Conservation (phyloP, 2,113 vertebrate species). For the Labeo rohita region DNA sequence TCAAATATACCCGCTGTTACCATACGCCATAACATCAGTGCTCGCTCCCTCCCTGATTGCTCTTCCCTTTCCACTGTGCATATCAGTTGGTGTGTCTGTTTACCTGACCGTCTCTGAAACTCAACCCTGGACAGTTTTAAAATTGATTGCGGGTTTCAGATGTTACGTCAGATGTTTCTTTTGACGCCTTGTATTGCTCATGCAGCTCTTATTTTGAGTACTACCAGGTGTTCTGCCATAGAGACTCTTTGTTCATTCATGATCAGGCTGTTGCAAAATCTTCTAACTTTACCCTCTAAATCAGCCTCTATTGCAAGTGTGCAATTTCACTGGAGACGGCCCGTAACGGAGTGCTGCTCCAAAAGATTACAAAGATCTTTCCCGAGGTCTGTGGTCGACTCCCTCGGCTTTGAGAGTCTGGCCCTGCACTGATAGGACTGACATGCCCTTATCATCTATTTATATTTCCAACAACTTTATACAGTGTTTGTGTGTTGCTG, state of each 20-base stretch:
- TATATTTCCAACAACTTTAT: conserved; percentile 65
- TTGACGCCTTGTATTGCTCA: conserved; percentile 56
- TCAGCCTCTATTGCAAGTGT: background rate
- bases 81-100: conserved; percentile 30
- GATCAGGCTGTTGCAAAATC: conserved; percentile 3
- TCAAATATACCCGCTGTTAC: conserved; percentile 54
- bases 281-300: conserved; percentile 26
- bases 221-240: conserved; percentile 62
- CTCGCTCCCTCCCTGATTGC: conserved; percentile 6
- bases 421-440: conserved; percentile 50
- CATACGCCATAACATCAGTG: conserved; percentile 10
- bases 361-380: conserved; percentile 1
- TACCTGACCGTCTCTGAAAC: background rate
- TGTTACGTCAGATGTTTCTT: conserved; percentile 10
- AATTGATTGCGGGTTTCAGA: background rate
- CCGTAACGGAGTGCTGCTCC: background rate
- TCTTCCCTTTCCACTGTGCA: conserved; percentile 34
- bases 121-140: conserved; percentile 20
- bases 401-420: background rate
- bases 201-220: conserved; percentile 55
- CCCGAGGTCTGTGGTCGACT: background rate
- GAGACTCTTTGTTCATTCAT: conserved; percentile 59
- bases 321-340: background rate
- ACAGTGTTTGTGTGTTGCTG: conserved; percentile 63
- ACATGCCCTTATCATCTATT: conserved; percentile 69